Evolutionary conservation across 2,888 invertebrate genomes (phyloP), one percentile per base, ranked within the genome.

Genomic region (Cosmorhoe ocellata): DNA sequence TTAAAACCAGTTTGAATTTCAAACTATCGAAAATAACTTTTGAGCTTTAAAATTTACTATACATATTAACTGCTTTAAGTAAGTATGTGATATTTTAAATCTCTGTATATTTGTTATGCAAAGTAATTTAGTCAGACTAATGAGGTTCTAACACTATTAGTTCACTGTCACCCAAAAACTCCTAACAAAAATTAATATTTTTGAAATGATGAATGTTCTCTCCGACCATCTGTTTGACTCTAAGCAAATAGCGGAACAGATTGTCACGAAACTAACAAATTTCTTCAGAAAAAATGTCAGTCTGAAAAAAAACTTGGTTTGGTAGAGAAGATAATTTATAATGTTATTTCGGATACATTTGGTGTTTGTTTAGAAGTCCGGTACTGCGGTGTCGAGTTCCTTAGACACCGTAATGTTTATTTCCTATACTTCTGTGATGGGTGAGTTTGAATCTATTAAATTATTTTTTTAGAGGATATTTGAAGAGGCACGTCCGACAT

Each of bases 231-330:
- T 90, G 90, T 85, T 86, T 82, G 75, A 84, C 79, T 71, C 76
- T 80, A 81, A 86, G 88, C 86, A 87, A 90, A 90, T 87, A 90
- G 84, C 90, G 89, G 87, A 90, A 90, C 90, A 85, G 88, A 86
- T 84, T 84, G 89, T 85, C 83, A 85, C 76, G 79, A 83, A 84
- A 85, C 79, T 85, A 81, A 89, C 87, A 84, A 84, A 89, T 88
- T 86, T 81, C 67, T 67, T 56, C 66, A 68, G 69, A 79, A 89
- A 87, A 87, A 84, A 77, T 62, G 60, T 9, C 22, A 10, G 18
- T 56, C 64, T 66, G 69, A 79, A 87, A 87, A 87, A 84, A 78
- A 63, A 36, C 8, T 10, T 63, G 59, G 59, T 67, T 66, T 68
- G 54, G 71, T 60, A 72, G 60, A 59, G 71, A 76, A 87, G 79